These are phyloP conservation scores for Stichodactyla mertensii DNA, from an alignment of 64 coral and sea anemone genomes.

Conservation along the genomic window DNA sequence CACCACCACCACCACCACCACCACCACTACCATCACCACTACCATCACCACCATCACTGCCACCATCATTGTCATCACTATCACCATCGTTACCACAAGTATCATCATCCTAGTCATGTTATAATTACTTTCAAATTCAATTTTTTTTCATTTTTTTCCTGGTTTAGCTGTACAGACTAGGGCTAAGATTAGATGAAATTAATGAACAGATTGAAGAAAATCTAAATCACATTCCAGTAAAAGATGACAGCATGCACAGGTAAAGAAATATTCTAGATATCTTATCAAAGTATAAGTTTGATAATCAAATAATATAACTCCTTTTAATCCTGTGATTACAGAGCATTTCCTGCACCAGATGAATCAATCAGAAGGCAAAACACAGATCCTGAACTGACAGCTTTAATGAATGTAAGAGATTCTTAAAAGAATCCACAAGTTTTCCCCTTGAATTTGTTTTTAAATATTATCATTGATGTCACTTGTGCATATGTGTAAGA, in stretches of 20 bases:
- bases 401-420: neutral
- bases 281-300: too few relatives aligned
- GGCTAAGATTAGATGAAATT: conserved; percentile 79
- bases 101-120: too few relatives aligned
- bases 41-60: too few relatives aligned
- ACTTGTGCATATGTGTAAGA: too few relatives aligned
- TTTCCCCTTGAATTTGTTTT: neutral
- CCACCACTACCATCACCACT: too few relatives aligned
- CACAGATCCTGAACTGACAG: neutral
- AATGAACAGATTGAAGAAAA: conserved; percentile 56
- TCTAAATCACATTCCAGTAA: neutral
- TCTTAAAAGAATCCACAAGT: neutral
- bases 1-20: too few relatives aligned
- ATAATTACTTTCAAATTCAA: too few relatives aligned
- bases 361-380: neutral
- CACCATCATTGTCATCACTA: too few relatives aligned
- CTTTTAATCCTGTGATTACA: neutral
- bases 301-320: too few relatives aligned
- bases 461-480: too few relatives aligned
- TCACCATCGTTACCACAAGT: too few relatives aligned
- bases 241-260: neutral
- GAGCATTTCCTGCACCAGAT: neutral
- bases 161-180: conserved; percentile 70
- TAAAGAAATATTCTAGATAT: neutral
- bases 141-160: neutral